phyloP scores from a whole-genome alignment of 2,113 vertebrate genomes.

The Salvelinus sp. region DNA sequence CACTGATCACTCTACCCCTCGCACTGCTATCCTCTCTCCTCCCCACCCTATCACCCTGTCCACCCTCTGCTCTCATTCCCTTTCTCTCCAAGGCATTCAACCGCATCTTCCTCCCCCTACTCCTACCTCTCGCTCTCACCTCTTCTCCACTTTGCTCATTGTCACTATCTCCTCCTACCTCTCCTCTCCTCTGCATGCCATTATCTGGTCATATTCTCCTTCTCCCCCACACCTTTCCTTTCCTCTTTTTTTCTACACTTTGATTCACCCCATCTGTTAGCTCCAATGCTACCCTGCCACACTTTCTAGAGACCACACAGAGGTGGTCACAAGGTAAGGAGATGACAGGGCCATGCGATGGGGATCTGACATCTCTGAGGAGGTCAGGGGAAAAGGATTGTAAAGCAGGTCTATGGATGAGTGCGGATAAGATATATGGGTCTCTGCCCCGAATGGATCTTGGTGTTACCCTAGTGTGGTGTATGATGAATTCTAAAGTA shows the following conservation, averaged over 20 bases:
- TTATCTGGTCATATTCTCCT: too few species aligned
- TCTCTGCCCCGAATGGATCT: background rate
- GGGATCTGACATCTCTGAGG: background rate
- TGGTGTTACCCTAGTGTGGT: background rate
- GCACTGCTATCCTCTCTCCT: constrained; percentile 30
- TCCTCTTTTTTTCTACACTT: too few species aligned
- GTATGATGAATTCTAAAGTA: background rate
- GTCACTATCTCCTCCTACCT: constrained; percentile 21
- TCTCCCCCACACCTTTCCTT: background rate
- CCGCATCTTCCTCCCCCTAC: background rate
- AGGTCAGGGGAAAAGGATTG: too few species aligned
- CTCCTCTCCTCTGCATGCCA: constrained; percentile 5
- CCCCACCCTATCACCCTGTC: constrained; percentile 14
- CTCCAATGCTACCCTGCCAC: too few species aligned
- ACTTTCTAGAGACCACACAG: too few species aligned
- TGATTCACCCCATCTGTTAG: too few species aligned
- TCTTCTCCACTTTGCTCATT: background rate
- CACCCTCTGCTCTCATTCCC: constrained; percentile 30
- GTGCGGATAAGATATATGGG: background rate
- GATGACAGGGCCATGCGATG: too few species aligned
- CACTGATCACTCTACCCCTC: constrained; percentile 61
- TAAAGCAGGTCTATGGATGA: background rate
- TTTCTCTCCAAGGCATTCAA: background rate
- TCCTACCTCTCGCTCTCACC: constrained; percentile 31
- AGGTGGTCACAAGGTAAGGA: too few species aligned